phyloP scores from a whole-genome alignment of 2,797 vertebrate genomes.

The Cossypha niveicapilla region DNA sequence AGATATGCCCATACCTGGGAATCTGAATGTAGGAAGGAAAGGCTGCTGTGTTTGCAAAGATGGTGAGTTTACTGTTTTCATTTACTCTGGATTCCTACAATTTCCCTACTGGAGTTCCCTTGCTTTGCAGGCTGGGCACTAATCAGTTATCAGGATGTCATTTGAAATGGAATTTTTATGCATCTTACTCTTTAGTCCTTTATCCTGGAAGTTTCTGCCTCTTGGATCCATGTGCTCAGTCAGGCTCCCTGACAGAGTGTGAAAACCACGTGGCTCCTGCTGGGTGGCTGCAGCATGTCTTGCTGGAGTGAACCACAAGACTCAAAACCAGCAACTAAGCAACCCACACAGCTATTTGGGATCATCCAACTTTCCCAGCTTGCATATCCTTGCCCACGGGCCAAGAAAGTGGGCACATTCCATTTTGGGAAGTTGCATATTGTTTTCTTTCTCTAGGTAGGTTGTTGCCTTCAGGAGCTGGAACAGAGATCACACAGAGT shows the following conservation, averaged over 20 bases:
- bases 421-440: background rate
- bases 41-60: background rate
- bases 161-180: background rate
- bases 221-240: background rate
- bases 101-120: background rate
- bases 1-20: background rate
- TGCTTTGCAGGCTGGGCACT: background rate
- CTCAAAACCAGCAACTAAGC: background rate
- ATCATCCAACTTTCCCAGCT: background rate
- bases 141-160: background rate
- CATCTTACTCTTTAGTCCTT: background rate
- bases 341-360: background rate
- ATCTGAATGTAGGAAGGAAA: background rate
- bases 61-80: background rate
- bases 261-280: background rate
- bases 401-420: background rate
- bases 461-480: too few species aligned
- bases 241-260: background rate
- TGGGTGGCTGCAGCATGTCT: background rate
- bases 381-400: background rate
- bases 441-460: background rate
- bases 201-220: background rate
- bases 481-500: too few species aligned
- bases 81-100: background rate
- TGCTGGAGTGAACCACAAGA: background rate